Base-by-base conservation (phyloP, 2,797 vertebrate genomes). In the Hipposideros larvatus region DNA sequence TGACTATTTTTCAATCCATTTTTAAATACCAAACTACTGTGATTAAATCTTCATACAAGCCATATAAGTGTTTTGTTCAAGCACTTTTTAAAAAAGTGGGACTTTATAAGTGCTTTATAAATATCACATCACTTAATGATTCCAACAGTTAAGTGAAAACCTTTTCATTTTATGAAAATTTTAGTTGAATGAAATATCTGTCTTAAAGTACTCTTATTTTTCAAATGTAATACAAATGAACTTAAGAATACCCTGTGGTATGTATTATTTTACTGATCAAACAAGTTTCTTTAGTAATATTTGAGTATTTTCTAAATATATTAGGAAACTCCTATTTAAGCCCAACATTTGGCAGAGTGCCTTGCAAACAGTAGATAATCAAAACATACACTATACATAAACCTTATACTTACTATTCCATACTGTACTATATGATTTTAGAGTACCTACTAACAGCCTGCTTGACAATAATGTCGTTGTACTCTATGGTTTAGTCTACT, bases 61-160 rank as follows among this genome's bases (percentile, higher is more conserved):
- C 66, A 90, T 57, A 82, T 4, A 82, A 68, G 43, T 59, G 70
- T 82, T 95, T 95, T 85, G 68, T 80, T 87, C 83, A 90, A 90
- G 53, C 73, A 77, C 31, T 87, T 96, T 21, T 70, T 5, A 1
- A 65, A 82, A 82, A 94, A 85, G 34, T 88, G 14, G n/a, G n/a
- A 68, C 31, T 94, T 97, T 92, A 1, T 86, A 95, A 70, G 43
- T 90, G n/a, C 86, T 95, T 94, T 93, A 83, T 90, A 95, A 55
- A 65, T 89, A 90, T 75, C 73, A 83, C 9, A 61, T 66, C 28
- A 65, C 34, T 85, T 96, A 83, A 83, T 34, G 16, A 92, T 73
- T 93, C 34, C 26, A 88, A 74, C 26, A 92, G 21, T 70, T 77
- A 91, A 92, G 59, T 88, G 74, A 83, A 96, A 91, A 77, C 2